Base-by-base conservation (phyloP, 1,140 invertebrate species). In the Pollicipes pollicipes region DNA sequence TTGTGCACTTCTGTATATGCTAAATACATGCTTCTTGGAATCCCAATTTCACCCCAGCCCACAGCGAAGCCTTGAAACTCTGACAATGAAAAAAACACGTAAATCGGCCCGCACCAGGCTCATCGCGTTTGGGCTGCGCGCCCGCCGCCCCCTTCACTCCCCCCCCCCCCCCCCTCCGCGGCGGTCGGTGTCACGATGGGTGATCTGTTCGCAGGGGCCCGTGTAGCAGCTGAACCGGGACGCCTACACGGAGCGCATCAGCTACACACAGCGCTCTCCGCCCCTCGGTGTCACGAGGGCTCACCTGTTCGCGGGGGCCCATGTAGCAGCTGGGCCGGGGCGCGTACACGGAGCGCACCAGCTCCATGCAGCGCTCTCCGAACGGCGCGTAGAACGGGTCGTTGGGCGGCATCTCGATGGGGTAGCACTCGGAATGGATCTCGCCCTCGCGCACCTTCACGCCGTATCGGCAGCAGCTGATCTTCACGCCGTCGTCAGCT, bases 361-460 rank as follows among this genome's bases (percentile, higher is more conserved):
- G 91, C 74, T 92, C 88, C 85, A 91, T 90, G 77, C 90, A 93
- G 0, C 83, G 85, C 1, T 86, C 78, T 71, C 86, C 87, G 70
- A 84, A 85, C 3, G 83, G 73, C 69, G 83, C 79, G 75, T 86
- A 88, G 76, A 86, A 87, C 0, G 88, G 84, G 81, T 93, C 90
- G 0, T 85, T 83, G 0, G 77, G 76, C 10, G 83, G 83, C 30
- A 92, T 78, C 0, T 78, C 73, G 0, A 94, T 90, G 0, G 90
- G 87, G 77, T 89, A 90, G 78, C 91, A 94, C 75, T 90, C 90
- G 0, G 90, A 89, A 78, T 93, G 89, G 3, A 76, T 72, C n/a
- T 74, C 63, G 3, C 6, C 6, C 6, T 64, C 63, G 26, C 24
- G 63, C 24, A n/a, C 21, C 24, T 27, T 24, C 6, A n/a, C 21